These are phyloP conservation scores for Folsomia candida DNA, from an alignment of 2,888 invertebrate genomes.

Conservation along the genomic window DNA sequence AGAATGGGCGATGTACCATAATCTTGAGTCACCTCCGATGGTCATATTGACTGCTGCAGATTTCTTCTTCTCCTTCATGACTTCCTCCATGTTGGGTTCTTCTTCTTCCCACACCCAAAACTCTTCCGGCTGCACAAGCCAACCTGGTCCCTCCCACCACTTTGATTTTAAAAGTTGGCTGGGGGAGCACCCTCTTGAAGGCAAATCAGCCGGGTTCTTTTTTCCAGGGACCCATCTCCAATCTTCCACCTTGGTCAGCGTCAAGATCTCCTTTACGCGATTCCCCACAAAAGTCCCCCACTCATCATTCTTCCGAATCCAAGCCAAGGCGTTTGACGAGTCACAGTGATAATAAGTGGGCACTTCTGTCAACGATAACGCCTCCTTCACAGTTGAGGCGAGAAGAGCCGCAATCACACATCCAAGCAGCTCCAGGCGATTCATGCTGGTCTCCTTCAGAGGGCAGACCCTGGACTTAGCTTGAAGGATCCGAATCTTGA, in stretches of 20 bases:
- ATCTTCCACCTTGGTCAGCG: background rate
- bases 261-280: background rate
- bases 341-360: background rate
- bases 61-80: background rate
- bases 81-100: background rate
- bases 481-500: too few species aligned
- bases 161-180: background rate
- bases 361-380: background rate
- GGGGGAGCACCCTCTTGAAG: background rate
- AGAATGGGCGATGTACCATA: too few species aligned
- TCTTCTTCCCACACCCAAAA: background rate
- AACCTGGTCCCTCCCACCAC: background rate
- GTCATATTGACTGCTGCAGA: background rate
- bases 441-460: too few species aligned
- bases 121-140: background rate
- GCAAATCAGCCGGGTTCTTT: background rate
- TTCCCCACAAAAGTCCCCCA: constrained; percentile 27
- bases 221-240: background rate
- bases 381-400: background rate
- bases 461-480: too few species aligned
- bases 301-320: constrained; percentile 4
- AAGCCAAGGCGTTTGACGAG: constrained; percentile 13
- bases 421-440: too few species aligned
- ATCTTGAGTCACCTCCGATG: background rate
- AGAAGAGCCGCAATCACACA: background rate